Evolutionary conservation across 2,113 vertebrate genomes (phyloP).

Genomic region (Cephalopholis sonnerati): DNA sequence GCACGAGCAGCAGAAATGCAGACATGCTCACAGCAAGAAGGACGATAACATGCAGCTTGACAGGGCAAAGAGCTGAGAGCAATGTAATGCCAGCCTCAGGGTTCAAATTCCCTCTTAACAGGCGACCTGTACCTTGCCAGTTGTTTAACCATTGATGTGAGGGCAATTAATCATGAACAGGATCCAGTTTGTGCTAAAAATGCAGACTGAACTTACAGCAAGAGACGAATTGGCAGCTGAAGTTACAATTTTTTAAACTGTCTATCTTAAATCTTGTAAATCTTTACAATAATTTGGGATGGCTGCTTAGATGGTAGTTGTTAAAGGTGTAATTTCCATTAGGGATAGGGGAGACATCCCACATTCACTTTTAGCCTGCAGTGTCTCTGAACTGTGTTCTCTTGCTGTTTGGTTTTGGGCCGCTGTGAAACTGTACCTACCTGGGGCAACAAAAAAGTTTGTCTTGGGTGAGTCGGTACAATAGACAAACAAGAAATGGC

Average conservation of each 20-base stretch:
- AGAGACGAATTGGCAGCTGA: not conserved
- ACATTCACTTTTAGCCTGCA: not conserved
- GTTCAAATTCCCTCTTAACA: slow-evolving; percentile 40
- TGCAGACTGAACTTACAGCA: rapidly evolving
- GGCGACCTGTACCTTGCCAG: not conserved
- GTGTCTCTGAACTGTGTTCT: not conserved
- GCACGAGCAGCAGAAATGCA: not conserved
- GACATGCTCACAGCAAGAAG: not conserved
- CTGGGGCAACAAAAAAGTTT: no score
- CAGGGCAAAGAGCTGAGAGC: slow-evolving; percentile 46
- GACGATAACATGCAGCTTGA: slow-evolving; percentile 17
- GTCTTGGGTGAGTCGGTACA: no score
- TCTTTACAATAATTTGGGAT: not conserved
- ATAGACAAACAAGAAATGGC: no score
- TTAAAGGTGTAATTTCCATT: not conserved
- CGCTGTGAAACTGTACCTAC: no score
- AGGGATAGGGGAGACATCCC: not conserved
- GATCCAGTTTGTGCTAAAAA: not conserved
- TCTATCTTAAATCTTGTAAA: not conserved
- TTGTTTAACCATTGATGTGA: slow-evolving; percentile 43
- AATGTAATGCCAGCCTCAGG: slow-evolving; percentile 8
- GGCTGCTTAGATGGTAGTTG: not conserved
- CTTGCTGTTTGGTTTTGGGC: no score
- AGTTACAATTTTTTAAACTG: not conserved
- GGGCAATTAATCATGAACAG: slow-evolving; percentile 47